Evolutionary conservation across 2,797 vertebrate species (phyloP).

Genomic region (Lithobates pipiens): DNA sequence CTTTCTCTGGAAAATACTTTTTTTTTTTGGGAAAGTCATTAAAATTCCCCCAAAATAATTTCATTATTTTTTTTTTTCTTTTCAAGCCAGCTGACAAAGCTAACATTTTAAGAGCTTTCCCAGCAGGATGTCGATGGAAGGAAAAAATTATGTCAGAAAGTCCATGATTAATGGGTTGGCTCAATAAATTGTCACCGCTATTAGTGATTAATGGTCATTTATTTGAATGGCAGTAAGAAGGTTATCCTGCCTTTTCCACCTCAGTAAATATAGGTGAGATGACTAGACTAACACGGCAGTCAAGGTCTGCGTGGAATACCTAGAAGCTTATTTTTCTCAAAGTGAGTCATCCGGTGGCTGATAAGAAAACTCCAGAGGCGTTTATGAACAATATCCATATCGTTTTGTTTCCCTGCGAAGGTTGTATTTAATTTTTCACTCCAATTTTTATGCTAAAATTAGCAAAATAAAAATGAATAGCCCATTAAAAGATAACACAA

Average conservation of each 20-base stretch:
- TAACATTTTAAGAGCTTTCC: conserved; percentile 31
- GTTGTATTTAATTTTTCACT: background rate
- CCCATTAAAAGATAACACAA: no score
- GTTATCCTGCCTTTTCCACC: conserved; percentile 35
- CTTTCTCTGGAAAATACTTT: background rate
- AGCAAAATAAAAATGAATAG: background rate
- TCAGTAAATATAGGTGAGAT: conserved; percentile 16
- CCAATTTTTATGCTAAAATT: background rate
- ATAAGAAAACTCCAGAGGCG: background rate
- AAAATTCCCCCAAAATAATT: conserved; percentile 16
- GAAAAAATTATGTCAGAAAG: conserved; percentile 36
- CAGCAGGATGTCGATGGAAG: conserved; percentile 13
- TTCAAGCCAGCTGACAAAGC: conserved; percentile 8
- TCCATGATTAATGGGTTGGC: conserved; percentile 36
- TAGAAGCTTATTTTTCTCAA: background rate
- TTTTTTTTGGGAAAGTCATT: conserved; percentile 2
- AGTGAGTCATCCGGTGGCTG: conserved; percentile 31
- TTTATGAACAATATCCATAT: background rate
- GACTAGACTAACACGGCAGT: conserved; percentile 6
- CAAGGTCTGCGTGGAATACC: background rate
- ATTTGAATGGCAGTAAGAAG: conserved; percentile 44
- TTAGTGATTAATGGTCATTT: conserved; percentile 48
- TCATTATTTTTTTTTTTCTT: conserved; percentile 25
- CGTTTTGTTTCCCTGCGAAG: no score
- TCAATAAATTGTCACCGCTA: conserved; percentile 27